phyloP scores from a whole-genome alignment of 2,113 vertebrate genomes.

The Ailurus styani region DNA sequence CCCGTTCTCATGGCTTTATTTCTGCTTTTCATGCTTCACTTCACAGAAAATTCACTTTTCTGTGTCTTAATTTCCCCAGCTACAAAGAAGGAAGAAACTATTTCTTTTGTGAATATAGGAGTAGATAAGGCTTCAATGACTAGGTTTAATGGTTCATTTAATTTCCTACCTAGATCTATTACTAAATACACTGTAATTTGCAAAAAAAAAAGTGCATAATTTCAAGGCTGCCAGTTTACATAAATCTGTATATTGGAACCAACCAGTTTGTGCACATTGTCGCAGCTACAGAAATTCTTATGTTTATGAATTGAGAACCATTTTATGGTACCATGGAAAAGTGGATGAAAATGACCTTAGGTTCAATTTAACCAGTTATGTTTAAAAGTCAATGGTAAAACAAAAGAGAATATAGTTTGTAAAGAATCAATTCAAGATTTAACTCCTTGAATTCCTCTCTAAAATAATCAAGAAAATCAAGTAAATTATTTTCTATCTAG shows the following conservation, averaged over 20 bases:
- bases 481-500: not conserved
- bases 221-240: not conserved
- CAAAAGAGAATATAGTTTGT: not conserved
- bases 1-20: not conserved
- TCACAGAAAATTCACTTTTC: conserved; percentile 35
- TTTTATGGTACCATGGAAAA: not conserved
- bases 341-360: not conserved
- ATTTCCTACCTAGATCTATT: not conserved
- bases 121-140: not conserved
- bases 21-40: not conserved
- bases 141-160: conserved; percentile 35
- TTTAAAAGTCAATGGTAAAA: not conserved
- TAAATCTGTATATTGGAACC: not conserved
- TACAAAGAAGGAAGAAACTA: conserved; percentile 25
- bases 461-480: not conserved
- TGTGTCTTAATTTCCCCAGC: conserved; percentile 36
- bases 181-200: not conserved
- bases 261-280: not conserved
- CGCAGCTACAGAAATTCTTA: not conserved
- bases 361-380: not conserved
- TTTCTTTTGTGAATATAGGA: conserved; percentile 15
- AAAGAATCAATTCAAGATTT: not conserved
- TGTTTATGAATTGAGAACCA: not conserved
- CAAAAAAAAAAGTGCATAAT: not conserved
- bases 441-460: not conserved